Base-by-base conservation (phyloP, 2,888 invertebrate genomes). In the Caenorhabditis sp. region DNA sequence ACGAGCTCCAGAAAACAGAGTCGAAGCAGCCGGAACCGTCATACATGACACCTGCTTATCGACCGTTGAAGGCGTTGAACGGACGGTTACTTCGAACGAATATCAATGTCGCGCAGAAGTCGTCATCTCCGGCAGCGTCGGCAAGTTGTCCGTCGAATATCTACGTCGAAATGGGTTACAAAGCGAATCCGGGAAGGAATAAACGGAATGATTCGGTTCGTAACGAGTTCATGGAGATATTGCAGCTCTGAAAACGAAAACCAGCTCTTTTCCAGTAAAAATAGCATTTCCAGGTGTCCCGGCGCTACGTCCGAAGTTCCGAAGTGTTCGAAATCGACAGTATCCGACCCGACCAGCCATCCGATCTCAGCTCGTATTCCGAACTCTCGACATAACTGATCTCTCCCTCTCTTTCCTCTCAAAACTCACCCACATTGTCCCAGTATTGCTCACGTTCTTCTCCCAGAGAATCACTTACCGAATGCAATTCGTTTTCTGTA, bases 21-120 rank as follows among this genome's bases (percentile, higher is more conserved):
- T 78, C 58, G 8, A 89, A 90, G 67, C 87, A 88, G 65, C 51
- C 80, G 2, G 82, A 83, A 35, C 87, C 90, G 15, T 82, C 84
- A 0, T 86, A 78, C 51, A 94, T 98, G 92, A 96, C 96, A 89
- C 86, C 86, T 6, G 74, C 83, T 94, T 96, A 95, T 93, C 94
- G 98, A 91, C 97, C 97, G 77, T 95, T 96, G 61, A 96, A 97
- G 93, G 95, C 96, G 69, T 94, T 97, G 83, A 95, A 97, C 93
- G 96, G 97, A 93, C 95, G 98, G 89, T 95, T 97, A 74, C 95
- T 98, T 87, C 94, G 98, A 93, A 98, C 98, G 89, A 98, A 98
- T 94, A 98, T 98, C 93, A 97, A 98, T 93, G 97, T 97, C 22
- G 83, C 82, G 56, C 83, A 65, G 15, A 70, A 65, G 69, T 44